These are phyloP conservation scores for Myiothlypis coronata DNA, from an alignment of 2,797 vertebrate genomes.

Conservation along the genomic window DNA sequence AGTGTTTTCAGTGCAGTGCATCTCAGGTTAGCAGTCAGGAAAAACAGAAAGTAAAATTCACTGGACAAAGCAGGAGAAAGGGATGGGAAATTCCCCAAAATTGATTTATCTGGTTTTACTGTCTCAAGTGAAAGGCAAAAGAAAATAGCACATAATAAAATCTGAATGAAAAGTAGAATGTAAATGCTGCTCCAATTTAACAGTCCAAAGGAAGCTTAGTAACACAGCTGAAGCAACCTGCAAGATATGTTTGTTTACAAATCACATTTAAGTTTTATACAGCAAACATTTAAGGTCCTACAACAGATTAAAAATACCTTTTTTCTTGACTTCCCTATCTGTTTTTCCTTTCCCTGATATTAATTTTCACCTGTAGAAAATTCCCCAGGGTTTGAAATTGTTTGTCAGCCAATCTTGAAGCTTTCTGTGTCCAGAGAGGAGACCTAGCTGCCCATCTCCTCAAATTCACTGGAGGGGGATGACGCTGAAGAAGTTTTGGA, in stretches of 20 bases:
- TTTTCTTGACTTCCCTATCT: not conserved
- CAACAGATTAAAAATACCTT: not conserved
- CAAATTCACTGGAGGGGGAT: conserved; percentile 73
- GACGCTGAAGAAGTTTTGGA: conserved; percentile 70
- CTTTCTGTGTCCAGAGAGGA: not conserved
- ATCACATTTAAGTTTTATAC: not conserved
- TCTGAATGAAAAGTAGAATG: not conserved
- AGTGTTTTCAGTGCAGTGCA: not conserved
- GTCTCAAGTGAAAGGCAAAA: not conserved
- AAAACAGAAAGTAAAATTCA: not conserved
- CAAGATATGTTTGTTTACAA: not conserved
- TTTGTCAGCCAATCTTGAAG: not conserved
- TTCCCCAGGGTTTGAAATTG: not conserved
- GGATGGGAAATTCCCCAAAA: not conserved
- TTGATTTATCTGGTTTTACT: not conserved
- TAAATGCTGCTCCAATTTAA: not conserved
- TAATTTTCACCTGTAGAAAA: not conserved
- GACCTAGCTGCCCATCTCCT: conserved; percentile 57
- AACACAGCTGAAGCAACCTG: not conserved
- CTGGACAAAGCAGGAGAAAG: not conserved
- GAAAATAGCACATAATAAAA: not conserved
- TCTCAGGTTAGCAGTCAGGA: not conserved
- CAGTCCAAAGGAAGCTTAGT: not conserved
- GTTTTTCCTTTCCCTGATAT: not conserved
- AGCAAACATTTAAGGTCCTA: not conserved